These are phyloP conservation scores for Melospiza georgiana DNA, from an alignment of 2,113 vertebrate genomes.

Conservation along the genomic window DNA sequence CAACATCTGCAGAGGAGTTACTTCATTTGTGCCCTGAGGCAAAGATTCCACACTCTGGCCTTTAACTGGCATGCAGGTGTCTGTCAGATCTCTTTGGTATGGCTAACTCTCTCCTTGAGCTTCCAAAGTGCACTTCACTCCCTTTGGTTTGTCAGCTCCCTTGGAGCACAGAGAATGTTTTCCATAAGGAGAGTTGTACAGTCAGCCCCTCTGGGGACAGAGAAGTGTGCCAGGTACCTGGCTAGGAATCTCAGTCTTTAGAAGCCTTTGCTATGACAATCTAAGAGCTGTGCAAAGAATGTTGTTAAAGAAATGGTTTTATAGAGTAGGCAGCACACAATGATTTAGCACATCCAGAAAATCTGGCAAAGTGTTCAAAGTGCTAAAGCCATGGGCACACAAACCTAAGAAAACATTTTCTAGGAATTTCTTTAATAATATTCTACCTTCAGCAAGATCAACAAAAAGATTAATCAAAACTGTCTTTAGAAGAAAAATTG, in stretches of 20 bases:
- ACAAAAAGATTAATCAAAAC: background rate
- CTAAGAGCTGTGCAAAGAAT: background rate
- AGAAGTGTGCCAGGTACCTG: background rate
- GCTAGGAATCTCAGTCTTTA: background rate
- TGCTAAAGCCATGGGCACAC: background rate
- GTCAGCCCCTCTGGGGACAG: background rate
- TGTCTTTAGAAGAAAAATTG: background rate
- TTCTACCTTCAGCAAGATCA: background rate
- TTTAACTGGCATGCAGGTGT: background rate
- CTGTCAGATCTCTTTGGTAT: background rate
- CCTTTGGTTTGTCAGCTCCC: background rate
- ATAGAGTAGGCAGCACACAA: background rate
- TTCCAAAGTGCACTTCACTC: background rate
- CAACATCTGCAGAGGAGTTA: background rate
- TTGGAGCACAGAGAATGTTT: background rate
- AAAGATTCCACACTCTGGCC: background rate
- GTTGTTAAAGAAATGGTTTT: background rate
- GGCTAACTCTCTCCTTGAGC: background rate
- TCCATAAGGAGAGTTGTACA: background rate
- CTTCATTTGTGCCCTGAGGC: background rate
- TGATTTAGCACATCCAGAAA: background rate
- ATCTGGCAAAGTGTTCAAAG: background rate
- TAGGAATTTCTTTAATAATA: background rate
- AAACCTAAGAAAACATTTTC: background rate
- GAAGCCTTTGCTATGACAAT: background rate